phyloP scores from a whole-genome alignment of 2,888 invertebrate species.

The Nymphalis c-album region DNA sequence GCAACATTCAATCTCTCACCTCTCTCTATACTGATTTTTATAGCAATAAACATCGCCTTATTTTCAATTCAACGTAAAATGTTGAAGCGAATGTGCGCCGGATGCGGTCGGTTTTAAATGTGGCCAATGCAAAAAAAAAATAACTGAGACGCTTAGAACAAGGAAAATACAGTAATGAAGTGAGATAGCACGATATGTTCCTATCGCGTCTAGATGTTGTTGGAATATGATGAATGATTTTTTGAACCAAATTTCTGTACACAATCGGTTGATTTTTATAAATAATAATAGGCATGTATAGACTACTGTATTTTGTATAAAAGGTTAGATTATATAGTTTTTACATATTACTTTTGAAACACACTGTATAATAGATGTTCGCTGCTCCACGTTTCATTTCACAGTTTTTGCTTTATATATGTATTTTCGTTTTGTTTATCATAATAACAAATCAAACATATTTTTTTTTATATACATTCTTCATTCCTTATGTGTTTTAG shows the following conservation, averaged over 20 bases:
- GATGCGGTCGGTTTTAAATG: constrained; percentile 8
- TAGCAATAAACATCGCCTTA: too few relatives aligned
- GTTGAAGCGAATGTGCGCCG: background rate
- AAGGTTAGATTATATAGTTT: constrained; percentile 48
- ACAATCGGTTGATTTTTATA: constrained; percentile 24
- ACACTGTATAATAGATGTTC: constrained; percentile 30
- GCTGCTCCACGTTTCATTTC: constrained; percentile 48
- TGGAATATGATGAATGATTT: constrained; percentile 16
- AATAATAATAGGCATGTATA: constrained; percentile 60
- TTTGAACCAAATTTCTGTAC: constrained; percentile 5
- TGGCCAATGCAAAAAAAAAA: background rate
- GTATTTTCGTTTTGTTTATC: background rate
- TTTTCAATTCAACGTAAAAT: too few relatives aligned
- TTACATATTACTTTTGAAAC: constrained; percentile 41
- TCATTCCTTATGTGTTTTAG: too few relatives aligned
- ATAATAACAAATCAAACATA: too few relatives aligned
- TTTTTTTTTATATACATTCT: too few relatives aligned
- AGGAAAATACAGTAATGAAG: background rate
- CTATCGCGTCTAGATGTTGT: constrained; percentile 27
- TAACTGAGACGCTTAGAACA: constrained; percentile 3
- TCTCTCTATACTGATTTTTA: too few relatives aligned
- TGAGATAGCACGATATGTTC: constrained; percentile 22
- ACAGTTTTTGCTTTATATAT: background rate
- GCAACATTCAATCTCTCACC: too few relatives aligned
- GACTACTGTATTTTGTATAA: constrained; percentile 63